A percentile compares a stretch with the other conserved stretches of the same genome.
Conservation (phyloP, 2,888 invertebrate genomes). For the Metellina segmentata region DNA sequence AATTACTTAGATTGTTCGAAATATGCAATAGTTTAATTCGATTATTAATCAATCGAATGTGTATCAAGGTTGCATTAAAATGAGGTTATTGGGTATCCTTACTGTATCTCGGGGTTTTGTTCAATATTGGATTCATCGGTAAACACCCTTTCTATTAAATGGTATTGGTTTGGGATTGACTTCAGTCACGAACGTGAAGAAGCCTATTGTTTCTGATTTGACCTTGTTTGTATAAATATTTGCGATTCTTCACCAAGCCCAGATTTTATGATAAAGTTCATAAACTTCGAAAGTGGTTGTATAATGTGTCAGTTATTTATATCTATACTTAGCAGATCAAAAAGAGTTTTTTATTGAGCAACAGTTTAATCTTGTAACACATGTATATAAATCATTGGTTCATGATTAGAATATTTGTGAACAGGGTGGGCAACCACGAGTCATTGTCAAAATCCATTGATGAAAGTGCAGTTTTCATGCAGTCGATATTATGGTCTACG, state of each 20-base stretch:
- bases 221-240: neutral
- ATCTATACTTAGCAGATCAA: neutral
- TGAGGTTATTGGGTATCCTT: slow-evolving; percentile 20
- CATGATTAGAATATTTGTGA: neutral
- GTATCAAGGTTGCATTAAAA: slow-evolving; percentile 48
- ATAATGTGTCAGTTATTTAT: neutral
- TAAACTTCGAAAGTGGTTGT: neutral
- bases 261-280: neutral
- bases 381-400: neutral
- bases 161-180: neutral
- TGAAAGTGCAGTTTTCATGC: too few relatives aligned
- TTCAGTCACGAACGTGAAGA: neutral
- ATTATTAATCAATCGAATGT: slow-evolving; percentile 51
- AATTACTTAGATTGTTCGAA: slow-evolving; percentile 20
- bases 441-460: too few relatives aligned
- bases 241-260: neutral
- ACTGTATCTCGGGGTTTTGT: neutral
- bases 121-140: neutral
- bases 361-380: neutral
- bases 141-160: neutral
- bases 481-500: too few relatives aligned
- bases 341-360: neutral
- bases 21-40: slow-evolving; percentile 13
- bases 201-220: neutral
- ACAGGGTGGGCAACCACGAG: too few relatives aligned